Evolutionary conservation across 2,888 invertebrate species (phyloP).

Genomic region (Capitulum mitella): DNA sequence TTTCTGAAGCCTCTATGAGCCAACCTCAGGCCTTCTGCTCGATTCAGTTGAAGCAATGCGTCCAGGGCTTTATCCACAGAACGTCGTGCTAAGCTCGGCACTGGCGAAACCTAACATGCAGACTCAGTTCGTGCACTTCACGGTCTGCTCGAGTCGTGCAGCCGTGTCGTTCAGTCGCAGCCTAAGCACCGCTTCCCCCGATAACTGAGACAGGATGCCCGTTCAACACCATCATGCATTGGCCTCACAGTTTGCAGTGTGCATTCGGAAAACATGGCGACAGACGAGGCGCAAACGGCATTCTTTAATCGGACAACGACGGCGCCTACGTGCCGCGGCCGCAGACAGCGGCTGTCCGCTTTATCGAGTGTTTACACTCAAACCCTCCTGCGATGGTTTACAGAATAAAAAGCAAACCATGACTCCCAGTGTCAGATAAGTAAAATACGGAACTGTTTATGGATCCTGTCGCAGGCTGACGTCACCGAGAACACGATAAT

Average conservation of each 20-base stretch:
- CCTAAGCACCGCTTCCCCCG: background rate
- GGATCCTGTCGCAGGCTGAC: background rate
- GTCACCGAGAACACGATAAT: background rate
- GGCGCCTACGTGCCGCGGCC: background rate
- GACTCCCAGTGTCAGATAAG: slow-evolving; percentile 6
- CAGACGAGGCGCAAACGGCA: background rate
- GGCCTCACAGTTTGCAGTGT: background rate
- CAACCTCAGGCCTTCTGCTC: too few relatives aligned
- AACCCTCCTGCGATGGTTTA: slow-evolving; percentile 20
- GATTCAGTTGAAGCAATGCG: too few relatives aligned
- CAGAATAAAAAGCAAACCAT: slow-evolving; percentile 15
- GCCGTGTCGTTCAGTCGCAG: too few relatives aligned
- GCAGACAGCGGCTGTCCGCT: background rate
- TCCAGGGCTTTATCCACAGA: too few relatives aligned
- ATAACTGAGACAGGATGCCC: background rate
- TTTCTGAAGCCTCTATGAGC: too few relatives aligned
- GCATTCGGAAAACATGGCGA: slow-evolving; percentile 14
- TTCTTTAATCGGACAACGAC: slow-evolving; percentile 11
- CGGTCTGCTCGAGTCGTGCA: too few relatives aligned
- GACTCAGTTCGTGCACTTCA: too few relatives aligned
- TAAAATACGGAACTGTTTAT: slow-evolving; percentile 21
- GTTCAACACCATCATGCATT: background rate
- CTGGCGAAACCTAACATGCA: too few relatives aligned
- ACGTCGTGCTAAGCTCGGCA: too few relatives aligned
- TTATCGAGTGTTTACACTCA: slow-evolving; percentile 7